A percentile compares a stretch with the other conserved stretches of the same genome.
Conservation (phyloP, 2,888 invertebrate species). For the Monoplex corrugatus region DNA sequence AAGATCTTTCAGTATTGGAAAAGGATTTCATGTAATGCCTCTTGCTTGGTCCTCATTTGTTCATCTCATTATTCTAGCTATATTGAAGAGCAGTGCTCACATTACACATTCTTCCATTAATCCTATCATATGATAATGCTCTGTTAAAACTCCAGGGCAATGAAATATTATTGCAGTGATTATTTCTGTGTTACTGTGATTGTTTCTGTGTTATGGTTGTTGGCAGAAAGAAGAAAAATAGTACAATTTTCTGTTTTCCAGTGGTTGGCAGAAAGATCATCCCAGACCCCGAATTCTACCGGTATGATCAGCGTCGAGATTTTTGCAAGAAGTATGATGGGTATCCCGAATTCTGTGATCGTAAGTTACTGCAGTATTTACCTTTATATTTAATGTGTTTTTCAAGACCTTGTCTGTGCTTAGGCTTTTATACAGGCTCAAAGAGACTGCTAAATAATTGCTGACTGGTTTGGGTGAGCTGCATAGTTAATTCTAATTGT, state of each 20-base stretch:
- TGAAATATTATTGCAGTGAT: too few relatives aligned
- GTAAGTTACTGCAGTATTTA: slow-evolving; percentile 73
- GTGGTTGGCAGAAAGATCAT: slow-evolving; percentile 76
- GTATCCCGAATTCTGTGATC: slow-evolving; percentile 82
- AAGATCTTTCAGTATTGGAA: too few relatives aligned
- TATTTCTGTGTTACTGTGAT: too few relatives aligned
- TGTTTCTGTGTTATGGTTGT: too few relatives aligned
- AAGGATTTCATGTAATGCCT: too few relatives aligned
- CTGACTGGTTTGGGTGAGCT: not conserved
- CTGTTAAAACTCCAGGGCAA: too few relatives aligned
- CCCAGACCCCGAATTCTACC: slow-evolving; percentile 80
- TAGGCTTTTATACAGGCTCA: not conserved
- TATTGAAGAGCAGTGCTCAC: too few relatives aligned
- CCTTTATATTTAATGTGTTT: not conserved
- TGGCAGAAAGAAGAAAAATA: too few relatives aligned
- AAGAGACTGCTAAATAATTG: not conserved
- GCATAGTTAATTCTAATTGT: not conserved
- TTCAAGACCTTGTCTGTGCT: not conserved
- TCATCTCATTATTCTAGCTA: too few relatives aligned
- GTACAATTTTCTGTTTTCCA: slow-evolving; percentile 61
- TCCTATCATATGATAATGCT: too few relatives aligned
- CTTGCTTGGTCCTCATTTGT: too few relatives aligned
- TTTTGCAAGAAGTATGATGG: slow-evolving; percentile 83
- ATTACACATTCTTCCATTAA: too few relatives aligned
- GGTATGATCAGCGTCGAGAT: slow-evolving; percentile 80